phyloP scores from a whole-genome alignment of 2,797 vertebrate genomes.

The Benthosema pterotum region DNA sequence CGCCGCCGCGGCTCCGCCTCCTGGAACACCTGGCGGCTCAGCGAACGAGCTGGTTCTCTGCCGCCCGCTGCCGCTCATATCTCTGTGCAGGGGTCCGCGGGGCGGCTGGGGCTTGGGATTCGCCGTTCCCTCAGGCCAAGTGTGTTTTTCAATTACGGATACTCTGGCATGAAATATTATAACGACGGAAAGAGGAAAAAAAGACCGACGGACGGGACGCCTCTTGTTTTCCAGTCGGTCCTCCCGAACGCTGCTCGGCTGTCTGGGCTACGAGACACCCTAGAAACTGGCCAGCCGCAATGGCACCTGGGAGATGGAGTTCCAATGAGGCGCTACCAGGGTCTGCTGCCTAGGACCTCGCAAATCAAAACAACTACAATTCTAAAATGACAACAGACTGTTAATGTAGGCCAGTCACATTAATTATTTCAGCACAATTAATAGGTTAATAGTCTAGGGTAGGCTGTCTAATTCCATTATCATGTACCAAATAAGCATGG shows the following conservation, averaged over 20 bases:
- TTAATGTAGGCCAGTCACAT: constrained; percentile 27
- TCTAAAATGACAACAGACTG: constrained; percentile 37
- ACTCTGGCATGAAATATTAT: constrained; percentile 52
- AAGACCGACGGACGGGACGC: constrained; percentile 47
- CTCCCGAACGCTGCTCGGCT: constrained; percentile 50
- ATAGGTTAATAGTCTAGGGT: not conserved
- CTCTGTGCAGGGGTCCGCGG: constrained; percentile 70
- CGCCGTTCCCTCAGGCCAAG: constrained; percentile 56
- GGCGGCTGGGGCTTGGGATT: constrained; percentile 56
- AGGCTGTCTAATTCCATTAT: not conserved
- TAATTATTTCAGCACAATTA: not conserved
- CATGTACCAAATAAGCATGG: not conserved
- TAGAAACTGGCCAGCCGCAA: constrained; percentile 71
- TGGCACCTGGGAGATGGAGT: constrained; percentile 79
- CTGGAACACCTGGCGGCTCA: constrained; percentile 84
- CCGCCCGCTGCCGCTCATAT: constrained; percentile 89
- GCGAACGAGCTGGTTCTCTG: constrained; percentile 90
- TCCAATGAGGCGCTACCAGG: constrained; percentile 9
- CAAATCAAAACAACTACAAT: constrained; percentile 58
- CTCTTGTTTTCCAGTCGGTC: constrained; percentile 51
- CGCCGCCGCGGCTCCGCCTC: constrained; percentile 80
- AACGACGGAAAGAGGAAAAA: constrained; percentile 54
- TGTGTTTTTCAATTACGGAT: constrained; percentile 38
- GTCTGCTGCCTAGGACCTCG: constrained; percentile 16
- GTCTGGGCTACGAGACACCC: constrained; percentile 76